Conservation (phyloP, 2,888 invertebrate genomes). For the Keiferia lycopersicella region DNA sequence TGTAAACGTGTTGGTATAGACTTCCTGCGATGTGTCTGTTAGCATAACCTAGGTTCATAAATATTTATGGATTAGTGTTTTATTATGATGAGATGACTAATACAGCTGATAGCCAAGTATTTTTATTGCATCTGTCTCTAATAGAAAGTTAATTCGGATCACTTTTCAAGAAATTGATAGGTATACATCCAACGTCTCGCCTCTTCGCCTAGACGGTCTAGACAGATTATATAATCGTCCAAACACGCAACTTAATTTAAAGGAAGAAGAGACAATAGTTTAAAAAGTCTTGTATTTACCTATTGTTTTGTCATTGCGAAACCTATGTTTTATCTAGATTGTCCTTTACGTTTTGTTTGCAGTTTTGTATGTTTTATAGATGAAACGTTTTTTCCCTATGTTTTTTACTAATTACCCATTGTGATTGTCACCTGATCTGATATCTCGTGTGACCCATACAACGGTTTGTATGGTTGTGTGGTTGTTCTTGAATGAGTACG, state of each 20-base stretch:
- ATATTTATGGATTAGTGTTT: constrained; percentile 8
- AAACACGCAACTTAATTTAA: not conserved
- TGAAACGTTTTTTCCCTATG: constrained; percentile 1
- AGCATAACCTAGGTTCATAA: not conserved
- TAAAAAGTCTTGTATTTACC: not conserved
- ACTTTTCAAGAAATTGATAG: not conserved
- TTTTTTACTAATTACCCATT: constrained; percentile 11
- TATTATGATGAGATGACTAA: not conserved
- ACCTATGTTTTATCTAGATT: constrained; percentile 4
- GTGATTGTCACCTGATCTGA: constrained; percentile 15
- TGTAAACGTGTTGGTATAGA: constrained; percentile 15
- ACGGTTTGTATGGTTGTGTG: constrained; percentile 3
- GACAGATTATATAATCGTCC: too few species aligned
- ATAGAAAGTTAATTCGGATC: not conserved
- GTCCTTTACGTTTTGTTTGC: constrained; percentile 1
- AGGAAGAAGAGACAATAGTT: not conserved
- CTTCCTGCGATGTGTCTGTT: constrained; percentile 3
- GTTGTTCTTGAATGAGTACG: constrained; percentile 9
- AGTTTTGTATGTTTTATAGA: constrained; percentile 10
- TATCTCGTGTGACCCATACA: constrained; percentile 21
- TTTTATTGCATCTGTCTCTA: not conserved
- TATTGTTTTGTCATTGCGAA: constrained; percentile 3
- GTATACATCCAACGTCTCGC: not conserved
- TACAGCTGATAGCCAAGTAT: not conserved
- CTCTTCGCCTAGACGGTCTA: too few species aligned